Percentiles rank a stretch among this genome's conserved stretches.
Conservation (phyloP, 2,113 vertebrate species). For the Leuciscus idus region DNA sequence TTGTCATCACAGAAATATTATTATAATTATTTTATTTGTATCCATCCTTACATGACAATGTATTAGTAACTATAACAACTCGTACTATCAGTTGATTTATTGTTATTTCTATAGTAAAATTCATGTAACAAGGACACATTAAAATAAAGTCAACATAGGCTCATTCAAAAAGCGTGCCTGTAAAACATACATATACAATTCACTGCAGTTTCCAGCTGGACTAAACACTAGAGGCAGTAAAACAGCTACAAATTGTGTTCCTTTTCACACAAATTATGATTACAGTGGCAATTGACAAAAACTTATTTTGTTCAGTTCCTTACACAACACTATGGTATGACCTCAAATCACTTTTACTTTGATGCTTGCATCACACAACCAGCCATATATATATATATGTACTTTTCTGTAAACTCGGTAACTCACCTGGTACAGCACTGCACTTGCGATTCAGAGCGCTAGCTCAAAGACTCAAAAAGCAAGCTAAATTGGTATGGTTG, state of each 20-base stretch:
- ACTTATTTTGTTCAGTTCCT: no score
- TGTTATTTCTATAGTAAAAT: background rate
- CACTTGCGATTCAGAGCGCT: no score
- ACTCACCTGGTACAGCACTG: background rate
- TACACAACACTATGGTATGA: no score
- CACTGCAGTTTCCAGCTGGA: background rate
- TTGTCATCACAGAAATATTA: no score
- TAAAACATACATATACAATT: background rate
- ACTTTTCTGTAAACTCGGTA: background rate
- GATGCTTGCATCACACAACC: background rate
- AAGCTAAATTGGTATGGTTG: background rate
- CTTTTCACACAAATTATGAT: background rate
- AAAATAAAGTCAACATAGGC: background rate
- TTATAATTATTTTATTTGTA: background rate
- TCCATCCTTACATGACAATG: background rate
- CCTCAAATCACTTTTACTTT: background rate
- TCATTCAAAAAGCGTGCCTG: background rate
- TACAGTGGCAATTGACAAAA: no score
- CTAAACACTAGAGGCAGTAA: background rate
- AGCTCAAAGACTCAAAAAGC: no score
- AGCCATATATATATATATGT: background rate
- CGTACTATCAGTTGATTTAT: background rate
- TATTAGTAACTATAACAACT: background rate
- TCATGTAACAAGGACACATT: background rate
- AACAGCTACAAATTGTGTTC: background rate